Percentiles rank a stretch among this genome's conserved stretches.
phyloP scores from a whole-genome alignment of 2,113 vertebrate genomes.

The Corythornis madagascariensis region DNA sequence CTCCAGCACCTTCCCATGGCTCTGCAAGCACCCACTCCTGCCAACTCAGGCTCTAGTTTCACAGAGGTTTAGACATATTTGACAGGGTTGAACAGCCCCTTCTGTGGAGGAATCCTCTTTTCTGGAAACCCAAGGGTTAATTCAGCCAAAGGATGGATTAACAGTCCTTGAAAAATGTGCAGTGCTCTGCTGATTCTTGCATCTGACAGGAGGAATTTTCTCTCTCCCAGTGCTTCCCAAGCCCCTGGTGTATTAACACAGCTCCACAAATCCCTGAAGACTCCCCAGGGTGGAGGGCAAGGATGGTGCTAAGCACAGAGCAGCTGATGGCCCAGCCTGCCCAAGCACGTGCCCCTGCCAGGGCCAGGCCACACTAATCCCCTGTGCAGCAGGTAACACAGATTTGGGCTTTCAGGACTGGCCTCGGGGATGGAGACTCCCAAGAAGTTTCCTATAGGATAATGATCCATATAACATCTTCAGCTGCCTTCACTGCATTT shows the following conservation, averaged over 20 bases:
- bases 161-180: constrained; percentile 6
- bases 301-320: not conserved
- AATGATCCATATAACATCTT: not conserved
- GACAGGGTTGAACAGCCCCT: not conserved
- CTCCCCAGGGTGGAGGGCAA: not conserved
- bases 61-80: not conserved
- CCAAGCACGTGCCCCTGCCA: not conserved
- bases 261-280: constrained; percentile 36
- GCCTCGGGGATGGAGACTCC: not conserved
- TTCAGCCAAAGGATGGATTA: constrained; percentile 11
- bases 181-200: constrained; percentile 12
- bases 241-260: constrained; percentile 7
- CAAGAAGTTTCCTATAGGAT: not conserved
- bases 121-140: constrained; percentile 30
- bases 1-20: not conserved
- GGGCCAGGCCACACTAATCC: not conserved
- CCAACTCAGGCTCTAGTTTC: not conserved
- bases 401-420: not conserved
- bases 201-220: constrained; percentile 38
- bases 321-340: not conserved
- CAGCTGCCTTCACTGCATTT: not conserved
- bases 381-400: not conserved
- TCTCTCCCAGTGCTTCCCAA: not conserved
- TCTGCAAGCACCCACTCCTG: not conserved
- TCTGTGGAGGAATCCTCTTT: not conserved